Base-by-base conservation (phyloP, 2,113 vertebrate genomes). In the Colaptes auratus region DNA sequence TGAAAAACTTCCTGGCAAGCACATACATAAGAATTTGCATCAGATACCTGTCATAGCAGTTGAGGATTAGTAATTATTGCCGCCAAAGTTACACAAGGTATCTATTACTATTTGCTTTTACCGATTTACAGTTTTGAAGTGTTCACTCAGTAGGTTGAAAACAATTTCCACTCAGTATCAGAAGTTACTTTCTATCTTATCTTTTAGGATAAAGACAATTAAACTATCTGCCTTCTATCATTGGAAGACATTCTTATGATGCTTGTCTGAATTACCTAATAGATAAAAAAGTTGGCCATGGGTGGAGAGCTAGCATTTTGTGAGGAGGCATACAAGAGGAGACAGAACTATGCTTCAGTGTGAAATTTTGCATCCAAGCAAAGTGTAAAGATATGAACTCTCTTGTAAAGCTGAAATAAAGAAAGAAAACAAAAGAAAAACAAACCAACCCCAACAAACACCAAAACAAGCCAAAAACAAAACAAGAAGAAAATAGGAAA, bases 161-260 rank as follows among this genome's bases (percentile, higher is more conserved):
- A 82, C 44, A 61, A 91, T 23, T 91, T 82, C 78, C 44, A 86
- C 67, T 88, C n/a, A 33, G 60, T 44, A 44, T 9, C 17, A 2
- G 36, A 67, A 90, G 30, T 31, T 67, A 77, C 60, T 48, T 90
- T 85, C 50, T 56, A n/a, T 74, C 12, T 71, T 80, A 80, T 66
- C 82, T 67, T 94, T 86, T 17, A 67, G 21, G 58, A 77, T 72
- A 95, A 44, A 86, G n/a, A 90, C 88, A 78, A 86, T 90, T 81
- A n/a, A 78, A 88, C 31, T 65, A 1, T 28, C 48, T 33, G 66
- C 70, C 35, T 17, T 72, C 39, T 77, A 3, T 48, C 56, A 53
- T 4, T 74, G n/a, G 69, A 77, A 53, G 27, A 73, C 39, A 82
- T 95, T 89, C 82, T 73, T 77, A 60, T 2, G 15, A 74, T 60